These are phyloP conservation scores for Cephus pygmeus DNA, from an alignment of 2,888 invertebrate species.

Conservation along the genomic window DNA sequence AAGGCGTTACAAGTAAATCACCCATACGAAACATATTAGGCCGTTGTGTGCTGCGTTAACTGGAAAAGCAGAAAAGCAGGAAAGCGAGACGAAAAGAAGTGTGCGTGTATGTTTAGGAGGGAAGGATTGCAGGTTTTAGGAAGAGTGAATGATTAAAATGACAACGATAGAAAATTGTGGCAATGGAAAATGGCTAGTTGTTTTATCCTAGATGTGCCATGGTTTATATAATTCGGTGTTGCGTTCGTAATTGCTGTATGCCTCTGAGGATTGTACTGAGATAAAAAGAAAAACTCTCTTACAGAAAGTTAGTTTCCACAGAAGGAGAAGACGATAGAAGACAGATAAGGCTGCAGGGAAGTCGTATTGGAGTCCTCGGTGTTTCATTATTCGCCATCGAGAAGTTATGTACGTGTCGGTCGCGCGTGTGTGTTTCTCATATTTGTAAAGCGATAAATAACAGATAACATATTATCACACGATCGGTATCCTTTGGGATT, in stretches of 20 bases:
- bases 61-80: not conserved
- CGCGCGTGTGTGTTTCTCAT: conserved; percentile 2
- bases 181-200: not conserved
- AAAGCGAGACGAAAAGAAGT: not conserved
- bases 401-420: not conserved
- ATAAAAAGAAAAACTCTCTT: not conserved
- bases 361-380: not conserved
- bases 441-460: conserved; percentile 6
- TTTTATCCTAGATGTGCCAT: conserved; percentile 49
- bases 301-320: not conserved
- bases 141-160: not conserved
- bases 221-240: conserved; percentile 36
- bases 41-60: not conserved
- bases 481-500: conserved; percentile 4
- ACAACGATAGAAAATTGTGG: not conserved
- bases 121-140: not conserved
- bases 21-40: not conserved
- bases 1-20: not conserved
- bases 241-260: conserved; percentile 33
- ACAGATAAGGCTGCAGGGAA: not conserved
- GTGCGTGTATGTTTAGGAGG: too few species aligned
- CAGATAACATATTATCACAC: conserved; percentile 8
- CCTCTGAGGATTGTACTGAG: conserved; percentile 9
- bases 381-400: not conserved
- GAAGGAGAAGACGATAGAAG: not conserved